phyloP scores from a whole-genome alignment of 2,888 invertebrate genomes.

The Chrysolina americana region DNA sequence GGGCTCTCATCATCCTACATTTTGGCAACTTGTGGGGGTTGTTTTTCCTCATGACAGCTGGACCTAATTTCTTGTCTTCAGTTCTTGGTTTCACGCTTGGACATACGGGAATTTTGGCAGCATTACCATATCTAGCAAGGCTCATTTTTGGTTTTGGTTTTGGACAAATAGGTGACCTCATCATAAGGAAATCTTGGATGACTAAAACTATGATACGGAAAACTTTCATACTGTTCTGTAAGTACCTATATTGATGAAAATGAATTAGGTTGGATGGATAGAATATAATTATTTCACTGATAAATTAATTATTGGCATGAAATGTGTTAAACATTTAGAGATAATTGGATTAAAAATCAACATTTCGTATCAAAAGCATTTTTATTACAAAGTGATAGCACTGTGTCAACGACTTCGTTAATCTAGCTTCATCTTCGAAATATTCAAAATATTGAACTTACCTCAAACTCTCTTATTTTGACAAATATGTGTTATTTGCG shows the following conservation, averaged over 20 bases:
- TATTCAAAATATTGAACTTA: no score
- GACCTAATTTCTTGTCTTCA: conserved; percentile 82
- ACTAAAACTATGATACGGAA: conserved; percentile 76
- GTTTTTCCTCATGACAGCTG: conserved; percentile 83
- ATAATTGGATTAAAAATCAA: no score
- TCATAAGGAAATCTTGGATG: conserved; percentile 70
- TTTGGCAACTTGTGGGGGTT: conserved; percentile 85
- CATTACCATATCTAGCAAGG: conserved; percentile 80
- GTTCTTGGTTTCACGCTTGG: conserved; percentile 80
- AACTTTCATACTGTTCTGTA: conserved; percentile 78
- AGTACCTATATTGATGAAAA: conserved; percentile 51
- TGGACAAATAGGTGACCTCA: conserved; percentile 79
- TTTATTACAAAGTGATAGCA: no score
- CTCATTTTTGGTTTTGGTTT: conserved; percentile 80
- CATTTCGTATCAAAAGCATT: no score
- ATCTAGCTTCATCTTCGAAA: no score
- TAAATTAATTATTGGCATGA: neutral
- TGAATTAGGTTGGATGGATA: neutral
- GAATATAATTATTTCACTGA: neutral
- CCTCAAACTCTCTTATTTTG: no score
- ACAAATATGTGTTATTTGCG: no score
- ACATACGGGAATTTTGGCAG: conserved; percentile 80
- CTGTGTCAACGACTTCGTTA: no score
- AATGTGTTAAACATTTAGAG: no score
- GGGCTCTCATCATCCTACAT: conserved; percentile 78